phyloP scores from a whole-genome alignment of 2,888 invertebrate genomes.

The Caenorhabditis zanzibari region DNA sequence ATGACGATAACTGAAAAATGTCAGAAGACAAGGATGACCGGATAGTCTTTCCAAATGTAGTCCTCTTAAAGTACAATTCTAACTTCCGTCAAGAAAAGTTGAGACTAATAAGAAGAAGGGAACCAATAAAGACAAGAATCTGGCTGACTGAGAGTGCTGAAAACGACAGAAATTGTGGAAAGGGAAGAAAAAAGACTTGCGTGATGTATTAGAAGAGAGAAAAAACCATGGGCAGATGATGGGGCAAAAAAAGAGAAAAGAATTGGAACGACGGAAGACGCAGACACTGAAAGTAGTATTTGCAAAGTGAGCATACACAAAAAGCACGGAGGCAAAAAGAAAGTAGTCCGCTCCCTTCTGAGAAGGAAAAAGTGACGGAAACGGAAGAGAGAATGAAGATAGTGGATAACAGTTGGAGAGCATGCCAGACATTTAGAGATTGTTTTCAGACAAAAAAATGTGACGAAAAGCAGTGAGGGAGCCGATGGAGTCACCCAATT shows the following conservation, averaged over 20 bases:
- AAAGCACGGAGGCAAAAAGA: constrained; percentile 38
- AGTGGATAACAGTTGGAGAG: constrained; percentile 41
- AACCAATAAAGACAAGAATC: not conserved
- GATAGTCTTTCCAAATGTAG: not conserved
- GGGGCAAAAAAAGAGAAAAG: constrained; percentile 5
- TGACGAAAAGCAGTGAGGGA: constrained; percentile 1
- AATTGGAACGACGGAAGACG: constrained; percentile 14
- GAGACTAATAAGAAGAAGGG: constrained; percentile 10
- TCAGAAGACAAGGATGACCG: not conserved
- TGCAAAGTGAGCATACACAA: constrained; percentile 46
- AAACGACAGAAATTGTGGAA: not conserved
- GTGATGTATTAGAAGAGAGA: constrained; percentile 6
- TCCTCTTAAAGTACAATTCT: not conserved
- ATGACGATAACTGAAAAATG: not conserved
- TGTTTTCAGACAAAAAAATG: constrained; percentile 39
- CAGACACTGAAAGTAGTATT: constrained; percentile 43
- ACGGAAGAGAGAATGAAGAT: constrained; percentile 26
- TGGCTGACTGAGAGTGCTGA: constrained; percentile 3
- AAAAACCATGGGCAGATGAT: constrained; percentile 27
- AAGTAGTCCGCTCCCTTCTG: constrained; percentile 20
- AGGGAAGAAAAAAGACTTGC: constrained; percentile 24
- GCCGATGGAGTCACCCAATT: constrained; percentile 18
- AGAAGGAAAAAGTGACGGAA: constrained; percentile 23
- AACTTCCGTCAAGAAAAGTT: not conserved
- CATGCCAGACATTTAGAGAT: constrained; percentile 26